Conservation (phyloP, 1,140 invertebrate species). For the Drosophila pruinosa region DNA sequence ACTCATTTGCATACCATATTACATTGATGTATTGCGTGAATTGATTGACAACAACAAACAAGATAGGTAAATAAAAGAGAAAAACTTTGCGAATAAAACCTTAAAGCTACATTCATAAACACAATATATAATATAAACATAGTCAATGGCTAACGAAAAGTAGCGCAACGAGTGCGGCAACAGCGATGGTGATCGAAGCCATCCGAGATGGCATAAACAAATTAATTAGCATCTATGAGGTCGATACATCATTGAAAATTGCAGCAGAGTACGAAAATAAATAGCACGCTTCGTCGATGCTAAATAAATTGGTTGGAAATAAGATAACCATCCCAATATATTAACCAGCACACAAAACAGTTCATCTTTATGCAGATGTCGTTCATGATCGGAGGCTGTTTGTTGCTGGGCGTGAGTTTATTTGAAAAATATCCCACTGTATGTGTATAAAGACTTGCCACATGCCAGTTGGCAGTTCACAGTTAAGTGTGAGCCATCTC, state of each 20-base stretch:
- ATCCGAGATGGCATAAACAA: slow-evolving; percentile 65
- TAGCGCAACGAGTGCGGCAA: slow-evolving; percentile 39
- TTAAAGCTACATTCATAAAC: slow-evolving; percentile 34
- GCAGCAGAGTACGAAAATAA: slow-evolving; percentile 40
- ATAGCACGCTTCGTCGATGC: slow-evolving; percentile 29
- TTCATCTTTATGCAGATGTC: slow-evolving; percentile 18
- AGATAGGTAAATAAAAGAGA: slow-evolving; percentile 19
- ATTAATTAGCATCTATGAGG: slow-evolving; percentile 69
- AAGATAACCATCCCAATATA: slow-evolving; percentile 22
- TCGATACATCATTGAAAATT: slow-evolving; percentile 50
- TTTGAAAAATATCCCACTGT: not conserved
- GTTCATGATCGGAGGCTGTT: not conserved
- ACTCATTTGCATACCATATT: slow-evolving; percentile 47
- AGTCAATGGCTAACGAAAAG: slow-evolving; percentile 36
- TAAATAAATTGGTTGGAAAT: slow-evolving; percentile 31
- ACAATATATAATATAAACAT: slow-evolving; percentile 16
- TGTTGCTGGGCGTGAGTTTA: slow-evolving; percentile 51
- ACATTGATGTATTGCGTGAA: slow-evolving; percentile 44
- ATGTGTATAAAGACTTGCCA: slow-evolving; percentile 21
- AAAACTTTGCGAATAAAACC: slow-evolving; percentile 21
- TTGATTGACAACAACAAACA: slow-evolving; percentile 45
- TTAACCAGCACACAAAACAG: slow-evolving; percentile 18
- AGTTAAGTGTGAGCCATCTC: slow-evolving; percentile 67
- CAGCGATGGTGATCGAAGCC: slow-evolving; percentile 7
- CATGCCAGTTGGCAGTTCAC: slow-evolving; percentile 53